Conservation (phyloP, 2,888 invertebrate genomes). For the Iphiclides podalirius region DNA sequence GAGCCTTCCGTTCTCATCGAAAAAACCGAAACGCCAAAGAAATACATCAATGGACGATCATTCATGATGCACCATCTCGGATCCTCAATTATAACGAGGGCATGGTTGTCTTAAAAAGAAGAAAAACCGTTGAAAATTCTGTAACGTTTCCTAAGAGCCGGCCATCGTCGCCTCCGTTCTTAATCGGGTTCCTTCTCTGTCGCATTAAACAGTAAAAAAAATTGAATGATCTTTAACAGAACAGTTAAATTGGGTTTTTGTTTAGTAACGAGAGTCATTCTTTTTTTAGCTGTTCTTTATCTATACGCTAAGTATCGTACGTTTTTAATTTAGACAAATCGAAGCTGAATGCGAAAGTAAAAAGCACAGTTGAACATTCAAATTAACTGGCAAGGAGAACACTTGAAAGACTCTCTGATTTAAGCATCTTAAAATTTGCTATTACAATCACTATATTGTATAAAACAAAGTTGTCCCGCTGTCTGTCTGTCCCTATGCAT, state of each 20-base stretch:
- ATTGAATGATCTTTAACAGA: slow-evolving; percentile 62
- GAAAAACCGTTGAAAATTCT: slow-evolving; percentile 70
- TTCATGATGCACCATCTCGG: slow-evolving; percentile 63
- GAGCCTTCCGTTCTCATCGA: slow-evolving; percentile 51
- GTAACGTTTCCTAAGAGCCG: slow-evolving; percentile 68
- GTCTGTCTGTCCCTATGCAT: no score
- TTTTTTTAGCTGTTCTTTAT: slow-evolving; percentile 41
- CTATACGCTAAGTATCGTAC: slow-evolving; percentile 33
- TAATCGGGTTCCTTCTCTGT: slow-evolving; percentile 48
- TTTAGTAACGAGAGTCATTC: slow-evolving; percentile 54
- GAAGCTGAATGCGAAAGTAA: slow-evolving; percentile 34
- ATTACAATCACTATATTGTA: no score
- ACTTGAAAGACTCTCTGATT: no score
- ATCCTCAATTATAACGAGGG: slow-evolving; percentile 68
- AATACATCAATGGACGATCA: slow-evolving; percentile 60
- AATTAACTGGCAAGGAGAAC: neutral
- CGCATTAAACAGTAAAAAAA: slow-evolving; percentile 47
- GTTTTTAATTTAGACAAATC: slow-evolving; percentile 45
- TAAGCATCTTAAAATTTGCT: no score
- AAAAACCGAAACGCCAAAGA: slow-evolving; percentile 53
- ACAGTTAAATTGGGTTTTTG: slow-evolving; percentile 63
- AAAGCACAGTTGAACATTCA: slow-evolving; percentile 6
- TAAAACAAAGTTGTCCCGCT: no score
- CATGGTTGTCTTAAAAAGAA: slow-evolving; percentile 60
- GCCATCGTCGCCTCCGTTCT: slow-evolving; percentile 44